Percentiles rank a stretch among this genome's conserved stretches.
These are phyloP conservation scores for Cotesia glomerata DNA, from an alignment of 1,140 invertebrate species.

Conservation along the genomic window DNA sequence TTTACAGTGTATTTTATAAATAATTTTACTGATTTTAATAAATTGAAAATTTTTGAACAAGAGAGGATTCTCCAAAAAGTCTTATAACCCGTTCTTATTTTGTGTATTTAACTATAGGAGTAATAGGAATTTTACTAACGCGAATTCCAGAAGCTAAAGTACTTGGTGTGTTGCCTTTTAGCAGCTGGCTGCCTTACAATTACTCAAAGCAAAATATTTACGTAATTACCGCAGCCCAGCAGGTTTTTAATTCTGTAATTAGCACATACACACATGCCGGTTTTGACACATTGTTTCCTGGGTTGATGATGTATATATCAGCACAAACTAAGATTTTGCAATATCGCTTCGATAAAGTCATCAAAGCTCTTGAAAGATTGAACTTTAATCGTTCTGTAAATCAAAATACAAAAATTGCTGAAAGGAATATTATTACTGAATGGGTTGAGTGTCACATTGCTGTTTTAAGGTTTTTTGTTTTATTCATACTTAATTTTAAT, in stretches of 20 bases:
- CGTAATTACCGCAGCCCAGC: neutral
- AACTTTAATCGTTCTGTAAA: neutral
- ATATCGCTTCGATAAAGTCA: neutral
- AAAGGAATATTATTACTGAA: neutral
- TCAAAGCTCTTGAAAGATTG: neutral
- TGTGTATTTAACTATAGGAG: neutral
- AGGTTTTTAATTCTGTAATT: neutral
- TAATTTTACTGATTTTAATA: no score
- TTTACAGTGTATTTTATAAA: no score
- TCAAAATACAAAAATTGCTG: neutral
- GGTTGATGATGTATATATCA: neutral
- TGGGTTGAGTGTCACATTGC: neutral
- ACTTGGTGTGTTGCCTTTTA: neutral
- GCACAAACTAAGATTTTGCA: neutral
- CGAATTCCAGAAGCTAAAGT: neutral
- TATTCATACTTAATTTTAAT: neutral
- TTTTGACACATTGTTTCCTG: neutral
- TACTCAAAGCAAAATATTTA: neutral
- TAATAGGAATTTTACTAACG: neutral
- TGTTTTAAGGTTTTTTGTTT: neutral
- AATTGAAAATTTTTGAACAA: no score
- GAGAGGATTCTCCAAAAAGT: neutral
- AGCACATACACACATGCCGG: neutral
- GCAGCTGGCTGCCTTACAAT: neutral
- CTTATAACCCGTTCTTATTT: neutral